A percentile compares a stretch with the other conserved stretches of the same genome.
These are phyloP conservation scores for Nemoura dubitans DNA, from an alignment of 2,888 invertebrate genomes.

Conservation along the genomic window DNA sequence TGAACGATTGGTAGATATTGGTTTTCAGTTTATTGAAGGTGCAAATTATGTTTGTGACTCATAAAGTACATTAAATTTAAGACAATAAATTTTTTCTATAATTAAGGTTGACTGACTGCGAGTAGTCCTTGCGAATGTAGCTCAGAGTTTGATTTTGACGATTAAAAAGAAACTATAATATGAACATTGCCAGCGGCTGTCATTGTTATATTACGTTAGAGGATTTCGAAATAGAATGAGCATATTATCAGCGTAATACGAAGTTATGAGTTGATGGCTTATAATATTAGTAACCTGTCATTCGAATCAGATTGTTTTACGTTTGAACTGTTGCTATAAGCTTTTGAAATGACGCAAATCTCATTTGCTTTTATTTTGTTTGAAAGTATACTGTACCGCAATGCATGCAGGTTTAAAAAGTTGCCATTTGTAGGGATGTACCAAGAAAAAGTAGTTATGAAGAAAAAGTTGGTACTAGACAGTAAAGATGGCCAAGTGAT, in stretches of 20 bases:
- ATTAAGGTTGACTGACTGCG: neutral
- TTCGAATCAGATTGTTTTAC: neutral
- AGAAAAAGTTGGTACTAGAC: no score
- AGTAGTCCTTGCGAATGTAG: neutral
- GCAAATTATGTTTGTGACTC: no score
- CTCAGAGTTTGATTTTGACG: neutral
- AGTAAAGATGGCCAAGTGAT: no score
- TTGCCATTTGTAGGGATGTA: no score
- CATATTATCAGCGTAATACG: neutral
- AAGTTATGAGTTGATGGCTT: neutral
- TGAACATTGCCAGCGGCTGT: neutral
- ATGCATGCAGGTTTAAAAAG: neutral
- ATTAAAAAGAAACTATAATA: neutral
- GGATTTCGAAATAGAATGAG: neutral
- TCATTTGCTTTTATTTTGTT: neutral
- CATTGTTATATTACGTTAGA: neutral
- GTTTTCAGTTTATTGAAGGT: no score
- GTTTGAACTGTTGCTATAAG: neutral
- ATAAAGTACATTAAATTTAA: neutral
- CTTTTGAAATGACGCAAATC: neutral
- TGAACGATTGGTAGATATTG: no score
- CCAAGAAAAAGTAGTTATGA: no score
- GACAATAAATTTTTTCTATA: neutral
- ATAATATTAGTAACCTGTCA: neutral
- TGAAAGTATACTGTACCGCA: neutral